phyloP scores from a whole-genome alignment of 2,113 vertebrate species.

The Oreochromis tanganicae region DNA sequence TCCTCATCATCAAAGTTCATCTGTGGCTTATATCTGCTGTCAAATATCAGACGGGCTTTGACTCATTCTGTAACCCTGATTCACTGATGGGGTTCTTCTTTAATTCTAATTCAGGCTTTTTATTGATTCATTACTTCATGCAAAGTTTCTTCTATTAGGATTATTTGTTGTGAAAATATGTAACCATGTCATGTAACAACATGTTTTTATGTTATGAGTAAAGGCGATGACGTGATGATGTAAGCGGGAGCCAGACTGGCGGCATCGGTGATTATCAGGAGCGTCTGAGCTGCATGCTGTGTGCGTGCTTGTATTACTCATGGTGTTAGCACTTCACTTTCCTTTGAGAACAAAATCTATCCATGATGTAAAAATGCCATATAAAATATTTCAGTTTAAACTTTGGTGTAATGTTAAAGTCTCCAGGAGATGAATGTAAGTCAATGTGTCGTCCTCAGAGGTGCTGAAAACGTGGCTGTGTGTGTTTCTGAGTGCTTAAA shows the following conservation, averaged over 20 bases:
- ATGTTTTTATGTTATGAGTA: background rate
- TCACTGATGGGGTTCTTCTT: background rate
- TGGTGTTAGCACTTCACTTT: background rate
- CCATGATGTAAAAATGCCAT: background rate
- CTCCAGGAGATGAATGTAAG: background rate
- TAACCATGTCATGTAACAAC: background rate
- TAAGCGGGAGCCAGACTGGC: background rate
- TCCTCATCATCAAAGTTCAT: background rate
- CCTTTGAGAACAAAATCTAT: background rate
- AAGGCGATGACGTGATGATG: background rate
- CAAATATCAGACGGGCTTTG: fast-evolving
- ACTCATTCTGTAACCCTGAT: fast-evolving
- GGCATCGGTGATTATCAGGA: background rate
- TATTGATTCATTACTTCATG: fast-evolving
- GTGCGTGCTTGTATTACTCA: background rate
- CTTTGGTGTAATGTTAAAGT: background rate
- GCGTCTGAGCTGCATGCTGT: background rate
- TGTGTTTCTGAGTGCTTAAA: background rate
- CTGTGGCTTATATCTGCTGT: background rate
- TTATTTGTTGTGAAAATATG: background rate
- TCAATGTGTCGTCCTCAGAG: fast-evolving
- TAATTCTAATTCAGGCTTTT: background rate
- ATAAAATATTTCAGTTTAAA: background rate
- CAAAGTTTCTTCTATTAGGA: background rate
- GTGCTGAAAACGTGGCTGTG: background rate